Evolutionary conservation across 2,113 vertebrate species (phyloP).

Genomic region (Recurvirostra avosetta): DNA sequence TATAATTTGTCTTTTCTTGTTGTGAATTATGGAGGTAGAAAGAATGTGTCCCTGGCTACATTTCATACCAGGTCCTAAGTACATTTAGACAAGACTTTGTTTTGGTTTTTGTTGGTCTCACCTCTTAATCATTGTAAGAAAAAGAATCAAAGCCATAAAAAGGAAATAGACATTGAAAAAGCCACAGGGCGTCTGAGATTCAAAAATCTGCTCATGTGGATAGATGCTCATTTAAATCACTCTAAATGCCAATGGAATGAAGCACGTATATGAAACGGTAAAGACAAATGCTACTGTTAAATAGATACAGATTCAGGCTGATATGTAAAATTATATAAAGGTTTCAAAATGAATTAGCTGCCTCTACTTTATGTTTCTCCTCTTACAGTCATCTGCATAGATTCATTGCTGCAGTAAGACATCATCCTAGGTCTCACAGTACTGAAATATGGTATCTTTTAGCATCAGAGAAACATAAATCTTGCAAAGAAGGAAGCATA

Average conservation of each 20-base stretch:
- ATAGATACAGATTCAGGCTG: not conserved
- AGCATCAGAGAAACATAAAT: not conserved
- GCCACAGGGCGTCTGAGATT: not conserved
- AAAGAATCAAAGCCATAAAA: not conserved
- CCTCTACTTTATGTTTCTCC: constrained; percentile 14
- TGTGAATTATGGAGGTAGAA: not conserved
- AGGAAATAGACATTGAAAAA: not conserved
- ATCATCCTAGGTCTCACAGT: not conserved
- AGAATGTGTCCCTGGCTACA: not conserved
- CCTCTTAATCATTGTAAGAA: not conserved
- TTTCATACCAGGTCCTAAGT: not conserved
- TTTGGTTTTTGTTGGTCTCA: not conserved
- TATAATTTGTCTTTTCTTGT: not conserved
- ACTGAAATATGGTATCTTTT: constrained; percentile 9
- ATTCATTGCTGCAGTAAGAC: constrained; percentile 39
- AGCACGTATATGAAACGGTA: not conserved
- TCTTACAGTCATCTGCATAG: not conserved
- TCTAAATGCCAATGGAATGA: not conserved
- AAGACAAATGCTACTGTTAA: constrained; percentile 2
- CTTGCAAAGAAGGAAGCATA: not conserved
- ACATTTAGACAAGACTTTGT: not conserved
- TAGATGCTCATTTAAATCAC: constrained; percentile 7
- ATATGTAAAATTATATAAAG: constrained; percentile 1
- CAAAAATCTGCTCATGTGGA: not conserved
- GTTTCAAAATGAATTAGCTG: constrained; percentile 12